phyloP scores from a whole-genome alignment of 1,140 invertebrate genomes.

The Drosophila rhopaloa region DNA sequence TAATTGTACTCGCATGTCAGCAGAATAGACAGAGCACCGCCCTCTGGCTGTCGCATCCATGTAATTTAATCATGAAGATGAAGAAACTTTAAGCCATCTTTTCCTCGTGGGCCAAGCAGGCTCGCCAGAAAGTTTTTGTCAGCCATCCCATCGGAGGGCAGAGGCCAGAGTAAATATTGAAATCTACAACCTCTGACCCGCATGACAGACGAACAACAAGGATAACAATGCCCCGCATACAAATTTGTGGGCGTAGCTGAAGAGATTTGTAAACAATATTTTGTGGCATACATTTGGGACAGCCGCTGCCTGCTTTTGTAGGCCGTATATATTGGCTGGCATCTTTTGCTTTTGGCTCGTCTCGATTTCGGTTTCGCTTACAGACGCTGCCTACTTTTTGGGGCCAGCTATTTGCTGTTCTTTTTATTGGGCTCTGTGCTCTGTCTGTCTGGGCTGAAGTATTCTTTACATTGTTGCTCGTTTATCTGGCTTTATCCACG shows the following conservation, averaged over 20 bases:
- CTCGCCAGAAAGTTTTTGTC: conserved; percentile 56
- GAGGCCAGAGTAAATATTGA: conserved; percentile 74
- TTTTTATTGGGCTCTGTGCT: conserved; percentile 56
- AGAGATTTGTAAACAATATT: conserved; percentile 84
- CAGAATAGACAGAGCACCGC: conserved; percentile 23
- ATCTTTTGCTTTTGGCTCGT: conserved; percentile 29
- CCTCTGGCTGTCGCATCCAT: conserved; percentile 44
- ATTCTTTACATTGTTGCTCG: conserved; percentile 53
- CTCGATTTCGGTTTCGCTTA: conserved; percentile 54
- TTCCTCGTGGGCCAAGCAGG: conserved; percentile 11
- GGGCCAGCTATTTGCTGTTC: conserved; percentile 46
- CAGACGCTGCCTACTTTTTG: conserved; percentile 39
- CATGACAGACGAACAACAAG: conserved; percentile 58
- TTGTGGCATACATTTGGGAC: conserved; percentile 74
- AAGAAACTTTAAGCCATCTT: conserved; percentile 72
- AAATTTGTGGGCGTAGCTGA: conserved; percentile 77
- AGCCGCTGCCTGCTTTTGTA: conserved; percentile 21
- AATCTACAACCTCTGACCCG: conserved; percentile 71
- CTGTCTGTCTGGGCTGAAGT: conserved; percentile 39
- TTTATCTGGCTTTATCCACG: conserved; percentile 44
- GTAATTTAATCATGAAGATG: conserved; percentile 76
- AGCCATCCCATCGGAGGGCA: neutral
- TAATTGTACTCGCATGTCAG: conserved; percentile 65
- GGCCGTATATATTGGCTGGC: conserved; percentile 36
- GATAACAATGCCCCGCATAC: conserved; percentile 75